These are phyloP conservation scores for Metopolophium dirhodum DNA, from an alignment of 1,140 invertebrate species.

Conservation along the genomic window DNA sequence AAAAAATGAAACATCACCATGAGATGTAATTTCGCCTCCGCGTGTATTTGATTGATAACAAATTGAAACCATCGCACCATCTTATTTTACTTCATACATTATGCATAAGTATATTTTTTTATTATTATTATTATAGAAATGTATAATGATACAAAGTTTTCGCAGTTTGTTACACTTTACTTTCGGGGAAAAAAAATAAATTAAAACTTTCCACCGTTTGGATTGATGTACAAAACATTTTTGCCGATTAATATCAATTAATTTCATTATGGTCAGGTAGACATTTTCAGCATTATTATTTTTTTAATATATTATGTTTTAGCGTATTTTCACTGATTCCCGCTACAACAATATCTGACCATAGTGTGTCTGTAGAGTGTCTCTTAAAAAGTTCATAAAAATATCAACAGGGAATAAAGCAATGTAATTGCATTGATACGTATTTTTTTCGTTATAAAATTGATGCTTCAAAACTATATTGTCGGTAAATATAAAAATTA, in stretches of 20 bases:
- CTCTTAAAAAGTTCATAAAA: not conserved
- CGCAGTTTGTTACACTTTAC: not conserved
- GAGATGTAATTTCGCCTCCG: not conserved
- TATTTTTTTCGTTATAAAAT: not conserved
- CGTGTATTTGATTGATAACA: slow-evolving; percentile 24
- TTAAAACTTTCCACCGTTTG: not conserved
- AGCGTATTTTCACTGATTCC: not conserved
- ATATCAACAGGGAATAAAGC: not conserved
- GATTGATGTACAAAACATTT: not conserved
- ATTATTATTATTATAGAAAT: not conserved
- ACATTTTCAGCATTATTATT: not conserved
- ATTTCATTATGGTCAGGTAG: not conserved
- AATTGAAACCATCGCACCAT: not conserved
- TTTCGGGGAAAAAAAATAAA: not conserved
- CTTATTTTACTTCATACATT: not conserved
- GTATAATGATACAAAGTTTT: slow-evolving; percentile 10
- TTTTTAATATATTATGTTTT: not conserved
- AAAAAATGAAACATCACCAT: not conserved
- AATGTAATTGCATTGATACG: not conserved
- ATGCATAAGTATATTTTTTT: not conserved
- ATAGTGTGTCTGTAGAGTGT: not conserved
- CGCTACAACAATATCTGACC: not conserved
- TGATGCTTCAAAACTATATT: not conserved
- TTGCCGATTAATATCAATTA: not conserved
- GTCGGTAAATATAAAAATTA: not conserved